Conservation (phyloP, 2,888 invertebrate genomes). For the Apodemia hepburni region DNA sequence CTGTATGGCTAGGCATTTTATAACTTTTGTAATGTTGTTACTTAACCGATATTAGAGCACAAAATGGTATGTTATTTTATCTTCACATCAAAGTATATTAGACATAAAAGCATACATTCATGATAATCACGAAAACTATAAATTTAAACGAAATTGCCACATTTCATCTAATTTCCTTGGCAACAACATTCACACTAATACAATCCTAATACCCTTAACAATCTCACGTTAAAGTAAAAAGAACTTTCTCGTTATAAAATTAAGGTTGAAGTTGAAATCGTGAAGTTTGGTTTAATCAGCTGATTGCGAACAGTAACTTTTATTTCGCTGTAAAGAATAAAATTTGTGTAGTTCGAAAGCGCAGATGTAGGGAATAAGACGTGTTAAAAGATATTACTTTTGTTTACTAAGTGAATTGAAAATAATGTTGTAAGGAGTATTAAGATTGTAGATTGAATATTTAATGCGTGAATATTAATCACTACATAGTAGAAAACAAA, state of each 20-base stretch:
- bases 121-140: slow-evolving; percentile 31
- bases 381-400: neutral
- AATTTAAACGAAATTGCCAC: slow-evolving; percentile 43
- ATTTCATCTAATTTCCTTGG: slow-evolving; percentile 47
- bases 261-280: slow-evolving; percentile 30
- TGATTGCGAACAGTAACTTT: slow-evolving; percentile 52
- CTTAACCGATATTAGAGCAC: too few relatives aligned
- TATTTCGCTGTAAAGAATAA: slow-evolving; percentile 55
- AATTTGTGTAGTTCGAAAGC: slow-evolving; percentile 10
- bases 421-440: neutral
- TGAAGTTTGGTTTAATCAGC: slow-evolving; percentile 42
- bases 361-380: neutral
- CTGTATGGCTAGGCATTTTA: too few relatives aligned
- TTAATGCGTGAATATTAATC: too few relatives aligned
- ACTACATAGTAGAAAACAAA: too few relatives aligned
- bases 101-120: neutral
- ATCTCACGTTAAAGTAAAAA: neutral
- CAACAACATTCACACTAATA: slow-evolving; percentile 37
- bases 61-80: neutral
- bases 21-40: too few relatives aligned
- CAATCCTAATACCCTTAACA: slow-evolving; percentile 30
- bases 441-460: neutral
- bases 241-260: neutral
- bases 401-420: neutral
- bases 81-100: neutral